Evolutionary conservation across 1,140 invertebrate genomes (phyloP), one percentile per base, ranked within the genome.

Genomic region (Alviniconcha marisindica): DNA sequence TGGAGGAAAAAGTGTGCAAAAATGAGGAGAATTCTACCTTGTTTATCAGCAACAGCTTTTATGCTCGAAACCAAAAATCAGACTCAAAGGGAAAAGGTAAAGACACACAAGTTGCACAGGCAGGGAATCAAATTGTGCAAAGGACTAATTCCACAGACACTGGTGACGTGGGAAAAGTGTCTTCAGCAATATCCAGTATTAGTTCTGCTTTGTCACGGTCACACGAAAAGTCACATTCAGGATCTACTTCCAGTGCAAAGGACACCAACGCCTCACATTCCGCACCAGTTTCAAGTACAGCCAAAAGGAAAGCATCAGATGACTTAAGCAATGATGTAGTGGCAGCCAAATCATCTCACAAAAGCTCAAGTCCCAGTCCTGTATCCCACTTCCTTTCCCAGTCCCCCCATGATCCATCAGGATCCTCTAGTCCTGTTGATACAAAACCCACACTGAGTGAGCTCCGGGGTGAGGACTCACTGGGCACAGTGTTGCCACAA

Each of bases 31-130:
- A 84, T 42, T 84, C 79, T n/a, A 85, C 83, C 33, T 56, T 85
- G n/a, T 87, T 87, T 78, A 83, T 87, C 15, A 85, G 86, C 77
- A 87, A 87, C 60, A 87, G 86, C 42, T 87, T 84, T 51, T 76
- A 85, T 73, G 86, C 86, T 63, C 84, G 5, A 14, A 71, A 85
- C 12, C 48, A 81, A 28, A 81, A 81, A 44, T 15, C 69, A 31
- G 84, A 83, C n/a, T 66, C 81, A 38, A 28, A 48, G 56, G 21
- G 69, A 2, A 77, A 77, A 63, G 66, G 76, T 71, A 83, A 83
- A 31, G 83, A 69, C 40, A 76, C 69, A 14, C 33, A 71, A 48
- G 18, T 5, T 71, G 36, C 33, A 40, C 36, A 54, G 24, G 7
- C 24, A 54, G 42, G 48, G 60, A 73, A 24, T 12, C 63, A 60